Evolutionary conservation across 2,888 invertebrate genomes (phyloP).

Genomic region (Hydroisotoma schaefferi): DNA sequence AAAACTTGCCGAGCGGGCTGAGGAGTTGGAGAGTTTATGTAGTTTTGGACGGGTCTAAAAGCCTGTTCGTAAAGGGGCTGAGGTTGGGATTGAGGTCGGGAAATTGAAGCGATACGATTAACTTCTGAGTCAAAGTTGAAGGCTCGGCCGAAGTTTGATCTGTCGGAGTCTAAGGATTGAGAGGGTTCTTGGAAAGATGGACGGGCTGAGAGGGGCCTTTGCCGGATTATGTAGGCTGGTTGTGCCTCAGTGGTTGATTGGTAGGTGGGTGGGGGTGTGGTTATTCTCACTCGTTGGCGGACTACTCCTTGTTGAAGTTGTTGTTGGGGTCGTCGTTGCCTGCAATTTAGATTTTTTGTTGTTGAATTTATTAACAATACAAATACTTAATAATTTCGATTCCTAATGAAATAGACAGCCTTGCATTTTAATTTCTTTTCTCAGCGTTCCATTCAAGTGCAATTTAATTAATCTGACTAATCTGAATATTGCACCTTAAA

Average conservation of each 20-base stretch:
- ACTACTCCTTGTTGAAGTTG: conserved; percentile 28
- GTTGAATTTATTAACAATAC: too few species aligned
- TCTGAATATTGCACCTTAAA: too few species aligned
- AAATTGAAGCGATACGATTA: conserved; percentile 27
- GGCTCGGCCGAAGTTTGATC: conserved; percentile 15
- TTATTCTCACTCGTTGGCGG: conserved; percentile 38
- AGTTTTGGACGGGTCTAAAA: conserved; percentile 60
- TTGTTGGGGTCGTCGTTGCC: conserved; percentile 17
- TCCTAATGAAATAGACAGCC: too few species aligned
- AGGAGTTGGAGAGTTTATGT: conserved; percentile 63
- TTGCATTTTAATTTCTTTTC: too few species aligned
- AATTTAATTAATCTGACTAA: too few species aligned
- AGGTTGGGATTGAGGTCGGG: conserved; percentile 26
- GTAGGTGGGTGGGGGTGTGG: conserved; percentile 35
- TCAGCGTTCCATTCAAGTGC: too few species aligned
- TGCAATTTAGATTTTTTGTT: too few species aligned
- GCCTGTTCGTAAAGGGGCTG: conserved; percentile 40
- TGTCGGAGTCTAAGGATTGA: conserved; percentile 31
- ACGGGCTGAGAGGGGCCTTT: conserved; percentile 23
- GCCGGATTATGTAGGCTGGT: conserved; percentile 30
- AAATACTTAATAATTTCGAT: not conserved
- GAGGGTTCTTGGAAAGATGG: conserved; percentile 30
- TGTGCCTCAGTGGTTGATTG: conserved; percentile 18
- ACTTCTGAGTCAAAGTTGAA: conserved; percentile 42
- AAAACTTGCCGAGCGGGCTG: conserved; percentile 51